Conservation (phyloP, 2,113 vertebrate genomes). For the Laticauda colubrina region DNA sequence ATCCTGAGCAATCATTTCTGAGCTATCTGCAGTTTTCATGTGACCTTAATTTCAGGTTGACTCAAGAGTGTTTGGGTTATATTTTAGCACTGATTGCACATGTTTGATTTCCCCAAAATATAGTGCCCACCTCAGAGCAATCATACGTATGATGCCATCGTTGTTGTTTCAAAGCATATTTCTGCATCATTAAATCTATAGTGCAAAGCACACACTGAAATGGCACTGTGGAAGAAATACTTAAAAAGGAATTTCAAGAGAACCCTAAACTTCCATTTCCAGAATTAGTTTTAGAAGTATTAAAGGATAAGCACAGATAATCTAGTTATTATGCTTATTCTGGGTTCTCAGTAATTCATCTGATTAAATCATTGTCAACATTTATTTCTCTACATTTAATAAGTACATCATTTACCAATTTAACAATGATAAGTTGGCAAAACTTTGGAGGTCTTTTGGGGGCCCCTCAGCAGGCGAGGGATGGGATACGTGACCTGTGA, state of each 20-base stretch:
- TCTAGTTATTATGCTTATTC: not conserved
- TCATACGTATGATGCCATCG: not conserved
- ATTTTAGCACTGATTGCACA: not conserved
- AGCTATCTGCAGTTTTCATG: not conserved
- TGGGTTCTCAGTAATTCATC: not conserved
- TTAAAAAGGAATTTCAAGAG: not conserved
- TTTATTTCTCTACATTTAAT: not conserved
- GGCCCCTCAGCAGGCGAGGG: not conserved
- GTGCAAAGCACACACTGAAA: not conserved
- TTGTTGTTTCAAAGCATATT: not conserved
- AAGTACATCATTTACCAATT: not conserved
- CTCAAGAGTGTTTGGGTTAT: not conserved
- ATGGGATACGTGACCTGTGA: not conserved
- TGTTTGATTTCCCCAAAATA: not conserved
- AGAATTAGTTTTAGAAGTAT: not conserved
- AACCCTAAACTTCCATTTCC: not conserved
- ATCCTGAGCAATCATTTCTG: not conserved
- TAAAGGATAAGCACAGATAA: not conserved
- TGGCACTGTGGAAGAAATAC: not conserved
- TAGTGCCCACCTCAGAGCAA: not conserved
- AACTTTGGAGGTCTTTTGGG: not conserved
- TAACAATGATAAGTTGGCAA: not conserved
- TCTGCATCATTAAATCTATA: not conserved
- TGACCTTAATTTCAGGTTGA: not conserved
- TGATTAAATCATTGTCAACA: not conserved